Conservation (phyloP, 2,888 invertebrate species). For the Branchinecta sandiegonensis region DNA sequence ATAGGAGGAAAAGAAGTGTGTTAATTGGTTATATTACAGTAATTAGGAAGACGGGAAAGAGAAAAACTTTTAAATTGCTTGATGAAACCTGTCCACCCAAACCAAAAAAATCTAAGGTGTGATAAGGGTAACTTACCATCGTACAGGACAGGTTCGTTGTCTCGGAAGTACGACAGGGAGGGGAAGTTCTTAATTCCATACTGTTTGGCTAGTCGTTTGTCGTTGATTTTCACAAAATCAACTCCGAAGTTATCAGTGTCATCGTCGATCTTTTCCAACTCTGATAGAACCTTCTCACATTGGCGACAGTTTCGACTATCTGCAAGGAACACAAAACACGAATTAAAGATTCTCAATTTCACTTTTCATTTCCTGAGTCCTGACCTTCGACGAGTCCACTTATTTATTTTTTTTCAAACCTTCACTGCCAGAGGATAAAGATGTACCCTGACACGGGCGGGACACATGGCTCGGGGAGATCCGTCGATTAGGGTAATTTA, state of each 20-base stretch:
- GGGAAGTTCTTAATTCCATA: constrained; percentile 92
- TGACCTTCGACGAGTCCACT: too few species aligned
- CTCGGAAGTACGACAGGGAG: constrained; percentile 89
- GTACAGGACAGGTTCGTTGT: constrained; percentile 89
- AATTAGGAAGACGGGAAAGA: too few species aligned
- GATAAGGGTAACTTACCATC: constrained; percentile 49
- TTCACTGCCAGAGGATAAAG: too few species aligned
- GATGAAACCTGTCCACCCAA: not conserved
- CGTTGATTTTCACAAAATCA: constrained; percentile 89
- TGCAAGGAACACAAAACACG: constrained; percentile 36
- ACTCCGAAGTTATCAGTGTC: constrained; percentile 88
- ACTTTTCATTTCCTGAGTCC: too few species aligned
- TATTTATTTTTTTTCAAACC: too few species aligned
- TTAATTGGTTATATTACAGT: too few species aligned
- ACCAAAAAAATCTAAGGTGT: too few species aligned
- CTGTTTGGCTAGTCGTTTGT: constrained; percentile 87
- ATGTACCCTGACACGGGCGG: too few species aligned
- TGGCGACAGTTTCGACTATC: constrained; percentile 83
- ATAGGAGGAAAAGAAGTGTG: too few species aligned
- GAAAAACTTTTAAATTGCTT: not conserved
- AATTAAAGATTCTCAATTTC: too few species aligned
- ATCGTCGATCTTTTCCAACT: constrained; percentile 86
- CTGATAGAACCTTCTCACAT: constrained; percentile 76
- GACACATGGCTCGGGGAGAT: too few species aligned
- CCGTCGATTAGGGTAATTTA: too few species aligned